These are phyloP conservation scores for Macaria notata DNA, from an alignment of 2,888 invertebrate species.

Conservation along the genomic window DNA sequence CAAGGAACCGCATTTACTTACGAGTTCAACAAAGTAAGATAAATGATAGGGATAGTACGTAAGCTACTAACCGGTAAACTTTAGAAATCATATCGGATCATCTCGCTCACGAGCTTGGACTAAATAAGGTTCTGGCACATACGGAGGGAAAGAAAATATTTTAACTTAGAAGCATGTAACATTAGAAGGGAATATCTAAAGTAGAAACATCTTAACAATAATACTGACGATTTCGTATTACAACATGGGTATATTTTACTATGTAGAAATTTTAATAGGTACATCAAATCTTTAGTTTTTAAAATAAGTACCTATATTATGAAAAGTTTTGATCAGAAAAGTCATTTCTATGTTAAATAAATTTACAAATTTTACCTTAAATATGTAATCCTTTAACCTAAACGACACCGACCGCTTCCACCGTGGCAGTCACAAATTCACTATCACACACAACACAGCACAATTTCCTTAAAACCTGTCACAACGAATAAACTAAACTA, in stretches of 20 bases:
- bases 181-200: not conserved
- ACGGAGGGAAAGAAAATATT: slow-evolving; percentile 4
- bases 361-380: slow-evolving; percentile 2
- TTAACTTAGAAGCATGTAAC: not conserved
- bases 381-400: not conserved
- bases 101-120: slow-evolving; percentile 35
- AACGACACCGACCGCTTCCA: too few species aligned
- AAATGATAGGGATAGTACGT: slow-evolving; percentile 32
- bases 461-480: not conserved
- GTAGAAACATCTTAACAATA: too few species aligned
- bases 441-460: slow-evolving; percentile 12
- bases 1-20: slow-evolving; percentile 28
- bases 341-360: not conserved
- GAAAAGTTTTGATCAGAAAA: too few species aligned
- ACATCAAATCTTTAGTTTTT: too few species aligned
- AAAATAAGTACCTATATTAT: too few species aligned
- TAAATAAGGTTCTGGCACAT: slow-evolving; percentile 31
- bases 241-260: too few species aligned
- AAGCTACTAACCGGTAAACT: slow-evolving; percentile 39
- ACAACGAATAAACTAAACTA: slow-evolving; percentile 5
- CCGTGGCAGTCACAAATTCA: too few species aligned
- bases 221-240: too few species aligned
- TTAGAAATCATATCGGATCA: slow-evolving; percentile 37
- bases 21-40: slow-evolving; percentile 30
- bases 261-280: too few species aligned